Evolutionary conservation across 2,888 invertebrate genomes (phyloP).

Genomic region (Microdon myrmicae): DNA sequence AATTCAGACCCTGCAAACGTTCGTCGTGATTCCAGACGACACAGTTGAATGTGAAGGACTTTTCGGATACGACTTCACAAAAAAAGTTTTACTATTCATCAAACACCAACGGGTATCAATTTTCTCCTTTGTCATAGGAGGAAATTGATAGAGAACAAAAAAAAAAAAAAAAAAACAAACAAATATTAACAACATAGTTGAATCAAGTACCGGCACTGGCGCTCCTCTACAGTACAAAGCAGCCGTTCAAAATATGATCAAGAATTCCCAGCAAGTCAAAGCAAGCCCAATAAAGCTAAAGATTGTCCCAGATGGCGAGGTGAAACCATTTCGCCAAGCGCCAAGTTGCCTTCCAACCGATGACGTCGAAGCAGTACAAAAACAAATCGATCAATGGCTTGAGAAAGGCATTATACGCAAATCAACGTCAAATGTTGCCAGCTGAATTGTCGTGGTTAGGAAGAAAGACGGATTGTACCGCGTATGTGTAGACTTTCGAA

Average conservation of each 20-base stretch:
- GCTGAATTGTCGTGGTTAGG: slow-evolving; percentile 12
- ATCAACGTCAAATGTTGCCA: slow-evolving; percentile 14
- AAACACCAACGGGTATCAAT: no score
- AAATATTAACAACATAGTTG: no score
- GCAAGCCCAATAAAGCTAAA: slow-evolving; percentile 20
- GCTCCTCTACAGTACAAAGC: no score
- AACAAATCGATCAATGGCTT: slow-evolving; percentile 35
- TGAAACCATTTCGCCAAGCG: slow-evolving; percentile 23
- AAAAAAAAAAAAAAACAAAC: no score
- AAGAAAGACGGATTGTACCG: slow-evolving; percentile 26
- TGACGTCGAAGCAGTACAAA: slow-evolving; percentile 23
- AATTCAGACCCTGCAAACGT: no score
- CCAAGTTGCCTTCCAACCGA: slow-evolving; percentile 29
- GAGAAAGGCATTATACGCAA: slow-evolving; percentile 3
- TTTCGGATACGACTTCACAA: neutral
- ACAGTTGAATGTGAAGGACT: neutral
- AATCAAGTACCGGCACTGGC: no score
- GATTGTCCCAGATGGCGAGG: slow-evolving; percentile 27
- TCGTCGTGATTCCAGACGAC: neutral
- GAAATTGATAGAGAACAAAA: no score
- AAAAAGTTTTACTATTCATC: no score
- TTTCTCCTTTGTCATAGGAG: no score
- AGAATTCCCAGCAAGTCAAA: slow-evolving; percentile 13
- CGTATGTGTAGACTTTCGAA: slow-evolving; percentile 27
- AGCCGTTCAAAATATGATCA: slow-evolving; percentile 9